phyloP scores from a whole-genome alignment of 2,113 vertebrate genomes.

The Cathartes aura region DNA sequence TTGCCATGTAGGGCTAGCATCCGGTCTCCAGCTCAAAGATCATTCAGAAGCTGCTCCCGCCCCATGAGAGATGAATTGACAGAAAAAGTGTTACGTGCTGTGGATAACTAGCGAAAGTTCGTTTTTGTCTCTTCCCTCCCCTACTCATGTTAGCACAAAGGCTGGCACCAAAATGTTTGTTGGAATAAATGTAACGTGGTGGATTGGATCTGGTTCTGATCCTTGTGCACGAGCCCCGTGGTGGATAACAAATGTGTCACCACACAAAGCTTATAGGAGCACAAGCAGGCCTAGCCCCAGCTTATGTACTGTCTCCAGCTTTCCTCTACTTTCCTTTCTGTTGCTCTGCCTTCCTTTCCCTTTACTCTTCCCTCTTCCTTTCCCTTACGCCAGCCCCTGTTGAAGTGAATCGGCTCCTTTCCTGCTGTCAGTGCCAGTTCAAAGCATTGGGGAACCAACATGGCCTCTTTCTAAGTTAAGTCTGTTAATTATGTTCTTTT shows the following conservation, averaged over 20 bases:
- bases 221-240: background rate
- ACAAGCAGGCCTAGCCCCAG: background rate
- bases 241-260: background rate
- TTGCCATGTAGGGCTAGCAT: accelerated
- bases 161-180: background rate
- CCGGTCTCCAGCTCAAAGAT: background rate
- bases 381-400: background rate
- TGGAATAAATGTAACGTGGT: background rate
- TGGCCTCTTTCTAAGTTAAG: background rate
- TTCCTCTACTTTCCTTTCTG: background rate
- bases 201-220: background rate
- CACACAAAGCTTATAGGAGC: background rate
- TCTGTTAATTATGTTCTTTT: background rate
- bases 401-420: background rate
- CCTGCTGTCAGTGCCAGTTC: background rate
- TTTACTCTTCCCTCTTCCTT: background rate
- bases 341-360: background rate
- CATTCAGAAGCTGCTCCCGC: background rate
- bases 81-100: background rate
- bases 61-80: background rate
- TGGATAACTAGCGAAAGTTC: background rate
- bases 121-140: background rate
- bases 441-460: background rate
- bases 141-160: background rate
- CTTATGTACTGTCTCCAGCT: background rate